phyloP scores from a whole-genome alignment of 2,888 invertebrate species.

The Drosophila gaucha region DNA sequence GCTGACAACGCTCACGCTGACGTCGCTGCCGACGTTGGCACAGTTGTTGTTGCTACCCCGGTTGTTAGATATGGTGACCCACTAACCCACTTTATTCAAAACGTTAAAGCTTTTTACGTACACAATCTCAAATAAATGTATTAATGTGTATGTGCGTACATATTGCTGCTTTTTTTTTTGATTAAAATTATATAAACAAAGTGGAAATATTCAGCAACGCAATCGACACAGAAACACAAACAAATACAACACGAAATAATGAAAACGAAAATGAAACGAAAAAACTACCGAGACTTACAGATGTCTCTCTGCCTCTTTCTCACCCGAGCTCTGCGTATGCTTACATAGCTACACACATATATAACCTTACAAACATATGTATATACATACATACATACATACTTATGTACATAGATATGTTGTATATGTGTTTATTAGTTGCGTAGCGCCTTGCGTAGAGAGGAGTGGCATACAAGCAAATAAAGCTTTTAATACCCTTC shows the following conservation, averaged over 20 bases:
- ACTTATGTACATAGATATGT: not conserved
- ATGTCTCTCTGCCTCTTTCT: slow-evolving; percentile 29
- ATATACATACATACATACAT: too few relatives aligned
- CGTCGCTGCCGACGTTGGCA: slow-evolving; percentile 42
- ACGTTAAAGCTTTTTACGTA: slow-evolving; percentile 81
- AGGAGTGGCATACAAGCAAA: slow-evolving; percentile 8
- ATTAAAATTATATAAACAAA: slow-evolving; percentile 83
- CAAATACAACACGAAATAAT: slow-evolving; percentile 58
- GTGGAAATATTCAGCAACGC: slow-evolving; percentile 80
- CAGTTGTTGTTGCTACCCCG: slow-evolving; percentile 56
- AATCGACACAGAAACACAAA: slow-evolving; percentile 76
- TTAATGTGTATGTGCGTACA: slow-evolving; percentile 19
- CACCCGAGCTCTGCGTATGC: slow-evolving; percentile 11
- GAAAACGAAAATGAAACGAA: slow-evolving; percentile 49
- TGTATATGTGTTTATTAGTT: slow-evolving; percentile 31
- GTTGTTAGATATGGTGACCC: slow-evolving; percentile 86
- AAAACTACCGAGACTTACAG: slow-evolving; percentile 40
- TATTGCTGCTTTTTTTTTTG: slow-evolving; percentile 59
- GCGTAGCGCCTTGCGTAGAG: slow-evolving; percentile 41
- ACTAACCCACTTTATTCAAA: slow-evolving; percentile 92
- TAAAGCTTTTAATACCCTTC: slow-evolving; percentile 51
- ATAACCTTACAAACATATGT: too few relatives aligned
- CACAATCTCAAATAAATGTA: slow-evolving; percentile 17
- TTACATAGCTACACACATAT: too few relatives aligned
- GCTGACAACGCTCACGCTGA: slow-evolving; percentile 27